These are phyloP conservation scores for Rallus limicola DNA, from an alignment of 2,113 vertebrate genomes.

Conservation along the genomic window DNA sequence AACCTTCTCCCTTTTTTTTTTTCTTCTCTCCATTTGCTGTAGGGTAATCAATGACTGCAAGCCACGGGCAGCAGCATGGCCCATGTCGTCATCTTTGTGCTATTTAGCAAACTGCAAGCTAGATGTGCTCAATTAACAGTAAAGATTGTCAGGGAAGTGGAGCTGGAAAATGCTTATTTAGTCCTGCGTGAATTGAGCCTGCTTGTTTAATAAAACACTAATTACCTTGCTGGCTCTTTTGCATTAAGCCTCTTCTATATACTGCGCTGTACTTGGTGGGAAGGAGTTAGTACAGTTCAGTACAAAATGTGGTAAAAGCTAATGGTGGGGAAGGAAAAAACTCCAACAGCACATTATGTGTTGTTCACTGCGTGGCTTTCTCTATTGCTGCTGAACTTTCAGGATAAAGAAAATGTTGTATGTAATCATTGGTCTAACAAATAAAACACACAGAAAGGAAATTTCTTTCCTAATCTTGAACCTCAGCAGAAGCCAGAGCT, in stretches of 20 bases:
- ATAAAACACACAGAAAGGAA: conserved; percentile 8
- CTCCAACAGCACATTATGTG: not conserved
- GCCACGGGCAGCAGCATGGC: not conserved
- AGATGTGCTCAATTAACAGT: not conserved
- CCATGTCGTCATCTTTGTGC: not conserved
- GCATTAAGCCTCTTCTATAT: not conserved
- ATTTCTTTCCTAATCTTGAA: not conserved
- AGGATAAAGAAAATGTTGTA: not conserved
- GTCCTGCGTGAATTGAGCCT: conserved; percentile 15
- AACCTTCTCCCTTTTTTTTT: not conserved
- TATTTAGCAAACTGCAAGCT: conserved; percentile 16
- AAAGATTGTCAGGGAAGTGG: not conserved
- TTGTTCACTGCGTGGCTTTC: not conserved
- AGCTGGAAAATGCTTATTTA: conserved; percentile 40
- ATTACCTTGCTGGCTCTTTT: conserved; percentile 1
- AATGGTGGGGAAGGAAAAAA: conserved; percentile 5
- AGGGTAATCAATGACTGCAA: conserved; percentile 7
- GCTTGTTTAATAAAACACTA: conserved; percentile 39
- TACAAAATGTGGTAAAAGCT: not conserved
- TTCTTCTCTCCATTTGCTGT: not conserved
- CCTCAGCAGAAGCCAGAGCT: not conserved
- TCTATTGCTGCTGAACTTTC: not conserved
- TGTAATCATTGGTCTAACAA: not conserved
- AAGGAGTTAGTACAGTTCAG: not conserved
- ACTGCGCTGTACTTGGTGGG: not conserved